phyloP scores from a whole-genome alignment of 2,797 vertebrate species.

The Amblyopsis hoosieri region DNA sequence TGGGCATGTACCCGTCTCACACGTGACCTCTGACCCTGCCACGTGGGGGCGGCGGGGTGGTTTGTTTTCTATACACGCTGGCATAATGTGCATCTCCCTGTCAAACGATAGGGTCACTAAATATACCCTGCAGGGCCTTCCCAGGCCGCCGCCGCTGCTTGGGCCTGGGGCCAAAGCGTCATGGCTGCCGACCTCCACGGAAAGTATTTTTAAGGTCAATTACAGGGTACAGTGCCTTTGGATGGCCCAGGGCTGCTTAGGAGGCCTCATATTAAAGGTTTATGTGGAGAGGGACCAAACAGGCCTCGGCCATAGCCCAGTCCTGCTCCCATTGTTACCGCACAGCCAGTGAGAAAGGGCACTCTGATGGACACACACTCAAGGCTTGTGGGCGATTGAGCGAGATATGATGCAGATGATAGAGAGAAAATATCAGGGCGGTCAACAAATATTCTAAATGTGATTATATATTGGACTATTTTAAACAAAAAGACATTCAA shows the following conservation, averaged over 20 bases:
- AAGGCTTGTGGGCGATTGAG: constrained; percentile 7
- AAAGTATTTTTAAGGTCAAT: constrained; percentile 90
- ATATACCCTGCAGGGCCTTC: constrained; percentile 81
- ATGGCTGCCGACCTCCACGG: constrained; percentile 81
- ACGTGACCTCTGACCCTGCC: constrained; percentile 68
- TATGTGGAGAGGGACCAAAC: constrained; percentile 79
- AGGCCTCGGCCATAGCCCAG: constrained; percentile 69
- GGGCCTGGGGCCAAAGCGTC: constrained; percentile 81
- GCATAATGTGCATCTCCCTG: constrained; percentile 80
- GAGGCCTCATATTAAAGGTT: constrained; percentile 85
- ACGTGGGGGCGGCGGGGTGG: constrained; percentile 71
- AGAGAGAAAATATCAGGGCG: too few relatives aligned
- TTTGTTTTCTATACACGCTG: constrained; percentile 83
- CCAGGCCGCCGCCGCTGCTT: constrained; percentile 75
- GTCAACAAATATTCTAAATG: too few relatives aligned
- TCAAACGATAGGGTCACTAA: constrained; percentile 81
- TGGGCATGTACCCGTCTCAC: constrained; percentile 32
- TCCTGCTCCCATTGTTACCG: constrained; percentile 77
- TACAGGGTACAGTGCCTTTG: constrained; percentile 84
- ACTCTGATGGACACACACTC: constrained; percentile 29
- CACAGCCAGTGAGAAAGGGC: constrained; percentile 66
- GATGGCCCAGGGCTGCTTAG: constrained; percentile 77
- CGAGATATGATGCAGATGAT: too few relatives aligned
- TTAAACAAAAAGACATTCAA: too few relatives aligned
- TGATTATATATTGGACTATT: too few relatives aligned